phyloP scores from a whole-genome alignment of 2,888 invertebrate genomes.

The Pyrgus malvae region DNA sequence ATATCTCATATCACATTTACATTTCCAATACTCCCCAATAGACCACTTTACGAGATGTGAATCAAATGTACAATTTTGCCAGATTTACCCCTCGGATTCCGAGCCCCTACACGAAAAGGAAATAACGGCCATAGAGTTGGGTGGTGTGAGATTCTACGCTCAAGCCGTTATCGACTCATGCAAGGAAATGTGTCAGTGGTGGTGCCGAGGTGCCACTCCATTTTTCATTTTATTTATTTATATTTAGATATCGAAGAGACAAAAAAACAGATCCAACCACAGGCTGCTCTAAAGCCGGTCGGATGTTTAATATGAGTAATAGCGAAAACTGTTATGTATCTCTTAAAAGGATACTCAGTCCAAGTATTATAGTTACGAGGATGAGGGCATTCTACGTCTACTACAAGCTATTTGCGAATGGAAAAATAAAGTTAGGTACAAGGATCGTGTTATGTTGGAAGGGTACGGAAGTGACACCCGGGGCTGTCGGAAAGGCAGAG shows the following conservation, averaged over 20 bases:
- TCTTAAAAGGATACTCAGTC: slow-evolving; percentile 9
- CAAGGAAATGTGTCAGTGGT: slow-evolving; percentile 55
- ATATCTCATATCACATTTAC: slow-evolving; percentile 41
- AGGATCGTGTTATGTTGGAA: slow-evolving; percentile 39
- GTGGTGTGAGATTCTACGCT: slow-evolving; percentile 57
- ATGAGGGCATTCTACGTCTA: slow-evolving; percentile 27
- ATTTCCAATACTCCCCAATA: slow-evolving; percentile 57
- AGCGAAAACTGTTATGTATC: slow-evolving; percentile 23
- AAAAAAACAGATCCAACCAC: slow-evolving; percentile 23
- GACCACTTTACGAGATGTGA: slow-evolving; percentile 48
- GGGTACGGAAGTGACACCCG: slow-evolving; percentile 66
- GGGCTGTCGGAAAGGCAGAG: slow-evolving; percentile 61
- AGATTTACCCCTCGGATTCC: slow-evolving; percentile 65
- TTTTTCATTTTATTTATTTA: slow-evolving; percentile 30
- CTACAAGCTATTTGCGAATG: slow-evolving; percentile 27
- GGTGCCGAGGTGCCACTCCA: slow-evolving; percentile 67
- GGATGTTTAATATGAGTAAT: background rate
- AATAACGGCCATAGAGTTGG: slow-evolving; percentile 74
- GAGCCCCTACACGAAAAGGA: slow-evolving; percentile 49
- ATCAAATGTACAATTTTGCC: slow-evolving; percentile 66
- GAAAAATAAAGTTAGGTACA: slow-evolving; percentile 16
- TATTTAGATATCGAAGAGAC: slow-evolving; percentile 4
- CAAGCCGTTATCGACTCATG: slow-evolving; percentile 70
- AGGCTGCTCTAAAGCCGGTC: slow-evolving; percentile 1
- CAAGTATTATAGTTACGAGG: slow-evolving; percentile 2